phyloP scores from a whole-genome alignment of 1,140 invertebrate species.

The Cotesia typhae region DNA sequence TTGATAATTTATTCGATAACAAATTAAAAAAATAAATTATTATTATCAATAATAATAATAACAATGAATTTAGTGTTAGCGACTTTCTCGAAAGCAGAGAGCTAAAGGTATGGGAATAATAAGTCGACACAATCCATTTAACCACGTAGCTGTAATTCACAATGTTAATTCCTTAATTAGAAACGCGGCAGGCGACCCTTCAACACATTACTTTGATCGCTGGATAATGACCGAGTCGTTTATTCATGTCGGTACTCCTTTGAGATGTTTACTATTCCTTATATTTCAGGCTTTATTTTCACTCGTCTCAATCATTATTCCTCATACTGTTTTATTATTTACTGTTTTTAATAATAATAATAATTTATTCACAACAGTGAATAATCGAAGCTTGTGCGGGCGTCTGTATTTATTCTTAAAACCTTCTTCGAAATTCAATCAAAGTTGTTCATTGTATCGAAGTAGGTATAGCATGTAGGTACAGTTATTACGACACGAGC shows the following conservation, averaged over 20 bases:
- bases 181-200: slow-evolving; percentile 33
- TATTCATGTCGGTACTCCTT: slow-evolving; percentile 31
- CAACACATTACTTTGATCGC: slow-evolving; percentile 33
- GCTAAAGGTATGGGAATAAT: slow-evolving; percentile 6
- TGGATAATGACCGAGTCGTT: slow-evolving; percentile 31
- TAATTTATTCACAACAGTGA: too few relatives aligned
- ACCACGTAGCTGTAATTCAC: slow-evolving; percentile 30
- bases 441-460: too few relatives aligned
- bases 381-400: too few relatives aligned
- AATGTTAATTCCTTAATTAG: slow-evolving; percentile 33
- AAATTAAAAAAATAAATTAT: not conserved
- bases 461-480: too few relatives aligned
- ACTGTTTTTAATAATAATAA: not conserved
- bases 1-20: not conserved
- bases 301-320: slow-evolving; percentile 27
- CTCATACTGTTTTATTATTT: slow-evolving; percentile 21
- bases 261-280: slow-evolving; percentile 1
- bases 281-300: slow-evolving; percentile 13
- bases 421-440: too few relatives aligned
- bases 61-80: not conserved
- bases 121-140: slow-evolving; percentile 27
- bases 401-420: too few relatives aligned
- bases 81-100: slow-evolving; percentile 9
- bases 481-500: too few relatives aligned
- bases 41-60: not conserved